A percentile compares a stretch with the other conserved stretches of the same genome.
Evolutionary conservation across 2,797 vertebrate species (phyloP).

Genomic region (Babyrousa celebensis): DNA sequence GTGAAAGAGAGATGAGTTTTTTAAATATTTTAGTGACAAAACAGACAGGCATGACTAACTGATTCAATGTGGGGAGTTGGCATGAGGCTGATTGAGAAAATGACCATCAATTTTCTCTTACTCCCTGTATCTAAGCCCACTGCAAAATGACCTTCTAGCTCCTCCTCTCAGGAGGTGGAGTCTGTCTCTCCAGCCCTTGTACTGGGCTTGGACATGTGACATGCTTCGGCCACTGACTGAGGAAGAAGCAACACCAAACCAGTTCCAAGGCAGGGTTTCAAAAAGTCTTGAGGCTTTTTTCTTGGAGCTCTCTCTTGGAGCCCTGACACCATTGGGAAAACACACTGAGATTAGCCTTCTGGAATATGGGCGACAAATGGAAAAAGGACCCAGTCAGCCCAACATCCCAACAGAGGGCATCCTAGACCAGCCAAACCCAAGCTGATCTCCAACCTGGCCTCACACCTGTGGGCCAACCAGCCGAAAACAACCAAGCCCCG

Average conservation of each 20-base stretch:
- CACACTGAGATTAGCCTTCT: neutral
- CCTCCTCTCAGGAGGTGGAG: neutral
- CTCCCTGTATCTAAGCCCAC: neutral
- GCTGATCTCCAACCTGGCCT: neutral
- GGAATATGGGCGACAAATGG: neutral
- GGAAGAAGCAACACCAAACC: neutral
- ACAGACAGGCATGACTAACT: neutral
- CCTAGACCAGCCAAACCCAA: neutral
- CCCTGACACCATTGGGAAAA: neutral
- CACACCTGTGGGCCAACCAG: neutral
- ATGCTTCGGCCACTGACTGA: neutral
- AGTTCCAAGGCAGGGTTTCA: constrained; percentile 11
- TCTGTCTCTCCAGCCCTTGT: neutral
- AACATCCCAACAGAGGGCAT: neutral
- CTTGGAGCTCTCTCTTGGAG: neutral
- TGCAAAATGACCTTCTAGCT: neutral
- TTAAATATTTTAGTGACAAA: neutral
- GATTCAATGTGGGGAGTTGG: neutral
- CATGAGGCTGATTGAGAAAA: neutral
- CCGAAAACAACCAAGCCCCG: neutral
- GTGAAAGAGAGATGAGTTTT: neutral
- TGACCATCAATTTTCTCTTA: neutral
- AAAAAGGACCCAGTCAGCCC: neutral
- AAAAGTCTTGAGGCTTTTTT: neutral
- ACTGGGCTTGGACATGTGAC: neutral